Percentiles rank a stretch among this genome's conserved stretches.
Evolutionary conservation across 2,888 invertebrate genomes (phyloP).

Genomic region (Clostera curtula): DNA sequence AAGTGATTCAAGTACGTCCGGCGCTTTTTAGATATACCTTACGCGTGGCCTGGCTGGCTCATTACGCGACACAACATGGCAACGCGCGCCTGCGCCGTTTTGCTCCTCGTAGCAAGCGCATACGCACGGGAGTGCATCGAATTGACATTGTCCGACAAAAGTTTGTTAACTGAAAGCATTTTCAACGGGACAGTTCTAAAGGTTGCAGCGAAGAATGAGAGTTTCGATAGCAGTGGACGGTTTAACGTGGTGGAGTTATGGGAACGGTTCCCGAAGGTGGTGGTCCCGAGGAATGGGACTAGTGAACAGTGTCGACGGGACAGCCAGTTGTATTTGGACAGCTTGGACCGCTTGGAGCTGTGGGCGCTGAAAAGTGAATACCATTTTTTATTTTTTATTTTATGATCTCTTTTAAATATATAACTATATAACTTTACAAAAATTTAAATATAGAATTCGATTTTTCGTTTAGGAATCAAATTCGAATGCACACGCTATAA

Average conservation of each 20-base stretch:
- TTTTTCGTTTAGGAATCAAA: too few species aligned
- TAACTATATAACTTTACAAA: too few species aligned
- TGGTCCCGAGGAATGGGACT: slow-evolving; percentile 62
- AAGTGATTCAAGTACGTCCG: slow-evolving; percentile 19
- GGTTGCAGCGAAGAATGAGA: slow-evolving; percentile 41
- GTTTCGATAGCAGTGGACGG: slow-evolving; percentile 34
- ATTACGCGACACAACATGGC: slow-evolving; percentile 55
- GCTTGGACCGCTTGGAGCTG: slow-evolving; percentile 56
- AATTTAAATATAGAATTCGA: too few species aligned
- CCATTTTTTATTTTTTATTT: slow-evolving; percentile 5
- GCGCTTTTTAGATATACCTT: slow-evolving; percentile 30
- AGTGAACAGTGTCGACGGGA: slow-evolving; percentile 64
- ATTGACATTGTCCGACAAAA: slow-evolving; percentile 49
- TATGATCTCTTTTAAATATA: slow-evolving; percentile 5
- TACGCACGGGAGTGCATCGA: slow-evolving; percentile 60
- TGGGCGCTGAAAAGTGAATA: slow-evolving; percentile 75
- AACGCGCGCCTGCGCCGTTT: slow-evolving; percentile 58
- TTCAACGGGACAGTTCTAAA: slow-evolving; percentile 52
- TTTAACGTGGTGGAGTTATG: slow-evolving; percentile 52
- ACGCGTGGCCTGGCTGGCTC: slow-evolving; percentile 31
- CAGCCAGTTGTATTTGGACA: slow-evolving; percentile 47
- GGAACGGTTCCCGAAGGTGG: slow-evolving; percentile 55
- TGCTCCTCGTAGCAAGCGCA: slow-evolving; percentile 31
- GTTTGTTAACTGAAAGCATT: slow-evolving; percentile 38
- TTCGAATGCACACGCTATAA: too few species aligned